These are phyloP conservation scores for Nerophis ophidion DNA, from an alignment of 2,113 vertebrate genomes.

Conservation along the genomic window DNA sequence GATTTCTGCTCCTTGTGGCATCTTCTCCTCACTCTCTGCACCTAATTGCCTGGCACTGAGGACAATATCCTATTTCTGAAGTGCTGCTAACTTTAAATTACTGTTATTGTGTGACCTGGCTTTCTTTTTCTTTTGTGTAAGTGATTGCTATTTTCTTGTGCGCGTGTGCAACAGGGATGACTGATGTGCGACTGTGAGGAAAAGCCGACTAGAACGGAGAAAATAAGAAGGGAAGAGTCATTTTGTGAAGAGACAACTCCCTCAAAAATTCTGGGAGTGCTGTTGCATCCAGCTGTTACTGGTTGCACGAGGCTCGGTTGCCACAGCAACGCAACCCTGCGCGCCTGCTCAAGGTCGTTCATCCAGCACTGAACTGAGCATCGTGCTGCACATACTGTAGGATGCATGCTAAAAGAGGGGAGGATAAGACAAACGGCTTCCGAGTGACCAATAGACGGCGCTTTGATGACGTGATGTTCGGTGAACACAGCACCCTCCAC, in stretches of 20 bases:
- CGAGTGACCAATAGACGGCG: constrained; percentile 63
- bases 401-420: constrained; percentile 35
- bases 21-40: constrained; percentile 6
- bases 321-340: constrained; percentile 71
- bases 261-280: constrained; percentile 71
- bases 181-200: neutral
- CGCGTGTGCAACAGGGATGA: constrained; percentile 1
- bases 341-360: constrained; percentile 76
- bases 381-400: constrained; percentile 45
- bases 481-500: constrained; percentile 15
- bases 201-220: constrained; percentile 11
- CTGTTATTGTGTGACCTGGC: neutral
- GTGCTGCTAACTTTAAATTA: neutral
- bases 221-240: constrained; percentile 50
- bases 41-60: neutral
- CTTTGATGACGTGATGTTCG: constrained; percentile 34
- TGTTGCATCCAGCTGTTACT: constrained; percentile 78
- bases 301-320: constrained; percentile 72
- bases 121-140: constrained; percentile 44
- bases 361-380: constrained; percentile 68
- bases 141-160: constrained; percentile 1
- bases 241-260: constrained; percentile 68
- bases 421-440: constrained; percentile 39
- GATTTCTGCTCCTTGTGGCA: constrained; percentile 1
- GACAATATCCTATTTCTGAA: neutral